These are phyloP conservation scores for Papilio gigon DNA, from an alignment of 2,888 invertebrate genomes.

Conservation along the genomic window DNA sequence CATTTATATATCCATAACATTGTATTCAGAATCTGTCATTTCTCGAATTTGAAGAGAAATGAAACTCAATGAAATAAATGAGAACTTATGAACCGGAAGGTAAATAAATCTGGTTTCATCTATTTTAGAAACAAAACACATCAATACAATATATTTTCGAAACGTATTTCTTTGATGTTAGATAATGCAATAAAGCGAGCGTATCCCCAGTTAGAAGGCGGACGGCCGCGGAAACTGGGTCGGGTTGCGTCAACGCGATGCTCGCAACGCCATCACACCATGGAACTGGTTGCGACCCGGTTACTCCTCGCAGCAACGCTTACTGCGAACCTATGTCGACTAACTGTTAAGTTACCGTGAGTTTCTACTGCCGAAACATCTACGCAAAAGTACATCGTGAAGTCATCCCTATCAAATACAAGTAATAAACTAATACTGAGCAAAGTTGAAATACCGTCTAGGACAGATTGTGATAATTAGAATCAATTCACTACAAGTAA, in stretches of 20 bases:
- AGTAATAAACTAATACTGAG: too few relatives aligned
- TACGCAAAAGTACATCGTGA: too few relatives aligned
- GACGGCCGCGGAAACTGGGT: constrained; percentile 70
- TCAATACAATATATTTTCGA: constrained; percentile 10
- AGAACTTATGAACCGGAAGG: constrained; percentile 17
- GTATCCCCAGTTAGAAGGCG: constrained; percentile 47
- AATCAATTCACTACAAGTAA: too few relatives aligned
- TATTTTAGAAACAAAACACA: constrained; percentile 17
- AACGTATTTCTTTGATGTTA: constrained; percentile 32
- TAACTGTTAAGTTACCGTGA: neutral
- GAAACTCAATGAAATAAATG: neutral
- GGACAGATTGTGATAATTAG: too few relatives aligned
- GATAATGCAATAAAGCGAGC: constrained; percentile 30
- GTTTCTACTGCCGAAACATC: neutral
- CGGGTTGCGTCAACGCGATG: constrained; percentile 76
- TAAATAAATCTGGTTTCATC: constrained; percentile 21
- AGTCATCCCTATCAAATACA: too few relatives aligned
- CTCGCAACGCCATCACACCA: constrained; percentile 73
- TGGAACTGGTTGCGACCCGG: constrained; percentile 45
- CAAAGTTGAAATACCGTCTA: too few relatives aligned
- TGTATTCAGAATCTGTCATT: neutral
- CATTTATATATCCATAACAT: neutral
- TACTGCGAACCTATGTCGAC: constrained; percentile 24
- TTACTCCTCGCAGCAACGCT: neutral
- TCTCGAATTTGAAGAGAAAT: neutral